These are phyloP conservation scores for Willisornis vidua DNA, from an alignment of 2,113 vertebrate species.

Conservation along the genomic window DNA sequence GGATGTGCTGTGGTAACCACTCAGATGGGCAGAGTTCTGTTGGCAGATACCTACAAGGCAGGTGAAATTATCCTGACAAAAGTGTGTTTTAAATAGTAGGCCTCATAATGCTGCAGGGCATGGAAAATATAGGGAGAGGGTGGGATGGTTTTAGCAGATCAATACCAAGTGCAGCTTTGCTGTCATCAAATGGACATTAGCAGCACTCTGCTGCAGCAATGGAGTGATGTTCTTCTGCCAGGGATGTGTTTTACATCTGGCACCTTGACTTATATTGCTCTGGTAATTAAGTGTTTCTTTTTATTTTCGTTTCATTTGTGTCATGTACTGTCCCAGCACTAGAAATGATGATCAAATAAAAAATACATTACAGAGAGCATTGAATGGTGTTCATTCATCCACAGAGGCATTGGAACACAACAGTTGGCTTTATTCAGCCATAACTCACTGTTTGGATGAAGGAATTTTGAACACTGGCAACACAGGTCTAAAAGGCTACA, in stretches of 20 bases:
- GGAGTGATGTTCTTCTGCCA: background rate
- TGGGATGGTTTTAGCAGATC: background rate
- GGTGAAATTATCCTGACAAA: background rate
- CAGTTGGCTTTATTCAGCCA: background rate
- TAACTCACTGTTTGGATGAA: background rate
- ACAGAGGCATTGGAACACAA: background rate
- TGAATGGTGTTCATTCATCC: background rate
- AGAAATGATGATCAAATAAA: background rate
- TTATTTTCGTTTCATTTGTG: background rate
- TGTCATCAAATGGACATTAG: background rate
- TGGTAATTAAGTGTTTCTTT: background rate
- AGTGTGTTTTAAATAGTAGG: background rate
- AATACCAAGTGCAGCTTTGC: background rate
- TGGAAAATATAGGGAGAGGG: background rate
- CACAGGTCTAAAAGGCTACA: background rate
- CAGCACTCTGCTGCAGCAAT: fast-evolving
- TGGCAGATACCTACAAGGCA: background rate
- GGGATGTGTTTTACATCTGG: background rate
- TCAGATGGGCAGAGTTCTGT: background rate
- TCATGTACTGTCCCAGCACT: background rate
- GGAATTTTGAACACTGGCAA: background rate
- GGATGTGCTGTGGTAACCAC: fast-evolving
- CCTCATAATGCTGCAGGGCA: background rate
- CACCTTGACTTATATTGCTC: background rate
- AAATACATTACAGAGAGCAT: background rate